phyloP scores from a whole-genome alignment of 2,797 vertebrate species.

The Falco novaeseelandiae region DNA sequence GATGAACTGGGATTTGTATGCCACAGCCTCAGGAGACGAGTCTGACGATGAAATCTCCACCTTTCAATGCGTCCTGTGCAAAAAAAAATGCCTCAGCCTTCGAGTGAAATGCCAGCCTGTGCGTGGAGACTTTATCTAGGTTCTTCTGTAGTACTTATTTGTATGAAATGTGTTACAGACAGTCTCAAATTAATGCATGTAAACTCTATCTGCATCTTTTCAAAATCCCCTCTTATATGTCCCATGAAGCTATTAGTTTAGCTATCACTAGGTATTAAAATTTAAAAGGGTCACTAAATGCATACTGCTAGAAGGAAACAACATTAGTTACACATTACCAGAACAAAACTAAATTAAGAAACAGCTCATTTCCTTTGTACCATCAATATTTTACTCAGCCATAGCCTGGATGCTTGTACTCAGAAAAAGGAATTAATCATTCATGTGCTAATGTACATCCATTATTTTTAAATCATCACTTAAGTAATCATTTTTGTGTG shows the following conservation, averaged over 20 bases:
- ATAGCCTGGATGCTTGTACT: constrained; percentile 60
- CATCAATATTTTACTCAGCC: constrained; percentile 76
- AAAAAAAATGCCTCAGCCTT: not conserved
- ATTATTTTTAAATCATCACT: constrained; percentile 77
- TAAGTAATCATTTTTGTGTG: constrained; percentile 64
- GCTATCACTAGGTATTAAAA: constrained; percentile 60
- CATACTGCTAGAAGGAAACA: constrained; percentile 69
- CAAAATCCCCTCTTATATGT: constrained; percentile 8
- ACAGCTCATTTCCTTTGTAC: constrained; percentile 74
- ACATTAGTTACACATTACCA: constrained; percentile 77
- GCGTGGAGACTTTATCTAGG: not conserved
- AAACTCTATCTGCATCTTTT: not conserved
- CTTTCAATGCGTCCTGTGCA: not conserved
- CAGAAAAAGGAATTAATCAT: constrained; percentile 72
- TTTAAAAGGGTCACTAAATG: constrained; percentile 72
- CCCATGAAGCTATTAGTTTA: constrained; percentile 60
- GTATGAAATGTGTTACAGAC: not conserved
- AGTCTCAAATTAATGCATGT: not conserved
- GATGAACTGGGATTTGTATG: not conserved
- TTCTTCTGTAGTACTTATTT: not conserved
- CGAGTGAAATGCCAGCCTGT: not conserved
- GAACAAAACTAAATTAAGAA: constrained; percentile 78
- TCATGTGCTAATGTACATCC: constrained; percentile 68
- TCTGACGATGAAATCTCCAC: not conserved
- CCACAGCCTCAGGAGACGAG: not conserved